phyloP scores from a whole-genome alignment of 2,113 vertebrate species.

The Aegotheles bennettii region DNA sequence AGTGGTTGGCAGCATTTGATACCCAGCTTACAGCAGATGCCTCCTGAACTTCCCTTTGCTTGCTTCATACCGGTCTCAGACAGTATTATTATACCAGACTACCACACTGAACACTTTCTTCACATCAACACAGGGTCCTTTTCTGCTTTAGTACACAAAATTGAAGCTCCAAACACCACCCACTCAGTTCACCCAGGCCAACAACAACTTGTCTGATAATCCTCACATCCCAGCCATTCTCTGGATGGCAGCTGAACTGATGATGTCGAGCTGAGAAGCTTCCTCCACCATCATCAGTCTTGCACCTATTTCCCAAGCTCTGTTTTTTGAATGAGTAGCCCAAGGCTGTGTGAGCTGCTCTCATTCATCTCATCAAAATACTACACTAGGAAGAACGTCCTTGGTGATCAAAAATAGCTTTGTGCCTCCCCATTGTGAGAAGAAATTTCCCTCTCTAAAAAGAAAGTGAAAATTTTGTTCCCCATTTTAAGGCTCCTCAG shows the following conservation, averaged over 20 bases:
- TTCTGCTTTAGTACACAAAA: not conserved
- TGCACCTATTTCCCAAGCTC: not conserved
- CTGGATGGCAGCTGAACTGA: not conserved
- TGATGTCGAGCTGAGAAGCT: not conserved
- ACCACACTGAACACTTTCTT: fast-evolving
- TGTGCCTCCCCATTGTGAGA: not conserved
- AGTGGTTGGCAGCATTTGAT: not conserved
- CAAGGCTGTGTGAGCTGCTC: not conserved
- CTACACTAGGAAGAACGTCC: not conserved
- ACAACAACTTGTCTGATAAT: not conserved
- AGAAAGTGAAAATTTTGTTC: not conserved
- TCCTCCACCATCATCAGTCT: not conserved
- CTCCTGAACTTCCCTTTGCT: not conserved
- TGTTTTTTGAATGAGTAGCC: not conserved
- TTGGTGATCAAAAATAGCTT: fast-evolving
- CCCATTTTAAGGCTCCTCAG: not conserved
- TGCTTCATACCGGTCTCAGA: not conserved
- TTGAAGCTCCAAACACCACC: not conserved
- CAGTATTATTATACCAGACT: not conserved
- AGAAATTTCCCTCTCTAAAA: not conserved
- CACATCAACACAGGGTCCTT: not conserved
- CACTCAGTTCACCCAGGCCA: not conserved
- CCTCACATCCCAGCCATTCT: not conserved
- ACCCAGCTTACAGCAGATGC: fast-evolving
- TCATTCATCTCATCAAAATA: not conserved